A percentile compares a stretch with the other conserved stretches of the same genome.
phyloP scores from a whole-genome alignment of 2,888 invertebrate genomes.

The Oscheius sp. region DNA sequence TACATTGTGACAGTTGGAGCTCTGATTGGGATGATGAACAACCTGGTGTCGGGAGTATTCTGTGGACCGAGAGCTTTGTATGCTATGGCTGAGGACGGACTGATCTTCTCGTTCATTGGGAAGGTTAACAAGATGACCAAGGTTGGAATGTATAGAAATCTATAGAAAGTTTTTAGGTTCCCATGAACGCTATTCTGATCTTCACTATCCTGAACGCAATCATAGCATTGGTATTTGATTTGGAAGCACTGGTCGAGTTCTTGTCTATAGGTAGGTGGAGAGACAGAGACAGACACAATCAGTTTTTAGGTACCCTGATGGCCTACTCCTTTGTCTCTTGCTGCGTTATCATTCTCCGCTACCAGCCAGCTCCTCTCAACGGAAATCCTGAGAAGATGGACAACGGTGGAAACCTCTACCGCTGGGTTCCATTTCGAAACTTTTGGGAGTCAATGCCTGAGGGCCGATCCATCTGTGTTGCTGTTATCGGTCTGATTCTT shows the following conservation, averaged over 20 bases:
- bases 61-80: conserved; percentile 53
- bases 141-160: conserved; percentile 26
- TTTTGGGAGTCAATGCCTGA: conserved; percentile 50
- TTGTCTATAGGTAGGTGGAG: conserved; percentile 40
- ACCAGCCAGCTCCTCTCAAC: conserved; percentile 32
- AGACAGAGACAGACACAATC: neutral
- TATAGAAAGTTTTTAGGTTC: conserved; percentile 32
- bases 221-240: conserved; percentile 52
- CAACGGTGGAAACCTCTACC: conserved; percentile 42
- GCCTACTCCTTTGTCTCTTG: conserved; percentile 49
- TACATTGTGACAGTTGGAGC: conserved; percentile 50
- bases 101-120: conserved; percentile 56
- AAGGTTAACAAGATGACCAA: conserved; percentile 48
- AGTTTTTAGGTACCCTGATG: conserved; percentile 38
- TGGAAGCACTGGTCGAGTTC: conserved; percentile 54
- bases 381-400: conserved; percentile 30
- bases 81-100: conserved; percentile 60
- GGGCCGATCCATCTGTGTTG: conserved; percentile 46
- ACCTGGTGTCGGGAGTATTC: conserved; percentile 50
- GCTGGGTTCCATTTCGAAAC: conserved; percentile 50
- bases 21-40: conserved; percentile 46
- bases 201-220: conserved; percentile 51
- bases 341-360: conserved; percentile 42
- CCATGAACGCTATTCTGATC: conserved; percentile 53
- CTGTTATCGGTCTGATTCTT: conserved; percentile 38